Base-by-base conservation (phyloP, 2,888 invertebrate species). In the Ochropacha duplaris region DNA sequence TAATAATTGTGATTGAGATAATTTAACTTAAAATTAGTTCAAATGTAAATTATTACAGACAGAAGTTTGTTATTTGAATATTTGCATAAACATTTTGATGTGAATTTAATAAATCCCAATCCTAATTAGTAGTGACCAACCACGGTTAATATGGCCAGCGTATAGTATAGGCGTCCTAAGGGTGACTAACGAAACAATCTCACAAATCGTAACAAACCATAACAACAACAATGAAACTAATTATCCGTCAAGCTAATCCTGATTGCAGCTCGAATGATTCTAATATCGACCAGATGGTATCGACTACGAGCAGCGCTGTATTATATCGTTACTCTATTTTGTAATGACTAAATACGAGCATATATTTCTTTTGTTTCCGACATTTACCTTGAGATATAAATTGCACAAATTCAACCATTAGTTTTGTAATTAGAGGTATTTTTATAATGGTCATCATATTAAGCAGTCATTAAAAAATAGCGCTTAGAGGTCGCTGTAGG, bases 281-380 rank as follows among this genome's bases (percentile, higher is more conserved):
- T 91, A 89, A 89, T 87, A 88, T 89, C 90, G 90, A 91, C 83
- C 91, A 87, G 92, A 88, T 91, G 90, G 90, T 88, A 84, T 84
- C 81, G 81, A 85, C 81, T 84, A 84, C 67, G 72, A 66, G 74
- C 69, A 69, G 73, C 74, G 69, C 75, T 76, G 68, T 69, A 67
- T 71, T 74, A 69, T 62, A 64, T 69, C 64, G 71, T 65, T 62
- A 64, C 65, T 56, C 56, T 69, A 68, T 74, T 72, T 69, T 19
- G 19, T 19, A 44, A 44, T 44, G 44, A 44, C 19, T 31, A 26
- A 50, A 26, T 31, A 26, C 28, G 12, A 11, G 9, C 16, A n/a
- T 28, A 6, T 28, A n/a, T 28, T n/a, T 28, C 28, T n/a, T 9
- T 16, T 28, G 3, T 31, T 28, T 9, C 31, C 19, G 19, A 12